Evolutionary conservation across 2,888 invertebrate genomes (phyloP), one percentile per base, ranked within the genome.

Genomic region (Drosophila flavopinicola): DNA sequence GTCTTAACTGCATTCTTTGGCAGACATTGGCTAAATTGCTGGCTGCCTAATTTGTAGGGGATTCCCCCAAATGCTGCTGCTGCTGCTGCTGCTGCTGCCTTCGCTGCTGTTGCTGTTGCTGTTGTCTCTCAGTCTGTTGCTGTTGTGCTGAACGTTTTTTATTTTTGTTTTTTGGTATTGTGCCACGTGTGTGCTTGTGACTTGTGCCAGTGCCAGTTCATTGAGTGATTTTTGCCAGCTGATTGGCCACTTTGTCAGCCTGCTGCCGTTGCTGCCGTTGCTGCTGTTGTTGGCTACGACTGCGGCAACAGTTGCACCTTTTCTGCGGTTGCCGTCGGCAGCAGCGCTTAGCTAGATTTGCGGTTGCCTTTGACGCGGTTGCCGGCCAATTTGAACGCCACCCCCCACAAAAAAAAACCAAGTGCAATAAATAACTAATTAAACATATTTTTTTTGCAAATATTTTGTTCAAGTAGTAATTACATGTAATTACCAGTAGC

Each of bases 291-390:
- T 54, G 33, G 35, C 47, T 45, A 35, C 48, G 35, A 35, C 41
- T 33, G 44, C 37, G 47, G 61, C 61, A 61, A 48, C 54, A 67
- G 49, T 56, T 67, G 51, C 64, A 57, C 32, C 17, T 35, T n/a
- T 44, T 38, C 35, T 63, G 64, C 54, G 70, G 66, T 48, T 56
- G 61, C 49, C 59, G 58, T 48, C 58, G 52, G 49, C 32, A 35
- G 61, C 57, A 51, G 37, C 39, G 56, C 61, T 71, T 74, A 78
- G 78, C 83, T 77, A 73, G 78, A 73, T 77, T 75, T 78, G 82
- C 42, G 82, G 85, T 68, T 53, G 35, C 59, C 73, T 80, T 78
- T 78, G 77, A 65, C 66, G 77, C 66, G 85, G 76, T 69, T 72
- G 57, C 64, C 51, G 58, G 49, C 61, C 72, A 79, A 80, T 79